Percentiles rank a stretch among this genome's conserved stretches.
phyloP scores from a whole-genome alignment of 2,888 invertebrate species.

The Actias luna region DNA sequence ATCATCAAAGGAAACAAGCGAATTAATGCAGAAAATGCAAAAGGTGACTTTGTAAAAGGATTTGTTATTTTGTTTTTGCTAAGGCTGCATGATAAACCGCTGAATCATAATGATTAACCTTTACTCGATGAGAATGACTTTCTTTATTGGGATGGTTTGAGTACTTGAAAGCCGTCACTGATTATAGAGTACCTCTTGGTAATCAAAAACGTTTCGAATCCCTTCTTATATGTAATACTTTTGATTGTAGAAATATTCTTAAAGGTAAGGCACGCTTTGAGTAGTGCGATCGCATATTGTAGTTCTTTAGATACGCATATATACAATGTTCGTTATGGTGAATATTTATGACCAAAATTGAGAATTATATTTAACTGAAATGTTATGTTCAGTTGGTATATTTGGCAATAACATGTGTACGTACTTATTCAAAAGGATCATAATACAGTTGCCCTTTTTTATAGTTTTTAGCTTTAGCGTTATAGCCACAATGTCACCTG shows the following conservation, averaged over 20 bases:
- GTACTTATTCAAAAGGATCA: background rate
- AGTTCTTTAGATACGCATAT: background rate
- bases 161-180: conserved; percentile 1
- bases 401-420: background rate
- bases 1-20: conserved; percentile 31
- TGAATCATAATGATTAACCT: conserved; percentile 12
- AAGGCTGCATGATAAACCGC: conserved; percentile 10
- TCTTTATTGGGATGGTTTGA: background rate
- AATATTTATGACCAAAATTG: background rate
- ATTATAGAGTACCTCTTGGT: background rate
- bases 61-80: conserved; percentile 24
- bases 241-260: background rate
- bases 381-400: background rate
- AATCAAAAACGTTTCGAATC: background rate
- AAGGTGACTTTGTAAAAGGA: conserved; percentile 19
- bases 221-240: background rate
- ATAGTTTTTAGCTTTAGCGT: too few relatives aligned
- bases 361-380: background rate
- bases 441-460: background rate
- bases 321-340: background rate
- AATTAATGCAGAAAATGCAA: conserved; percentile 25
- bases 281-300: background rate
- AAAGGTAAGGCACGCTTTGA: background rate
- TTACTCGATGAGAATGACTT: background rate
- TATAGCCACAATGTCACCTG: too few relatives aligned